Evolutionary conservation across 1,140 invertebrate genomes (phyloP).

Genomic region (Philotrypesis tridentata): DNA sequence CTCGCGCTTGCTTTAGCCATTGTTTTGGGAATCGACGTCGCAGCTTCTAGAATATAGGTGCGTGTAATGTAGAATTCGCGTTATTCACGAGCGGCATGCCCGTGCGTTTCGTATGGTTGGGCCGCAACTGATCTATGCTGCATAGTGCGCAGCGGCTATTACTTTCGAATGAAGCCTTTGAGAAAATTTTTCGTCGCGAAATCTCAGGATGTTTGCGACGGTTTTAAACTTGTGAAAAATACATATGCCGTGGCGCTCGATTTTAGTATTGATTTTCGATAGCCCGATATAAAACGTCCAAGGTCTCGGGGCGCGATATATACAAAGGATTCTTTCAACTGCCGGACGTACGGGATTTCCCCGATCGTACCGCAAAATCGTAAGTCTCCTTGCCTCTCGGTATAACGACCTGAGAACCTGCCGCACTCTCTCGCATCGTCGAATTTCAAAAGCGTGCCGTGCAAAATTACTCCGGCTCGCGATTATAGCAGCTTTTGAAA

Average conservation of each 20-base stretch:
- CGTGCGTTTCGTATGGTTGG: neutral
- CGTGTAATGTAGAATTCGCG: slow-evolving; percentile 30
- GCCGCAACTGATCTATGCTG: neutral
- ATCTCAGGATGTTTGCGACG: neutral
- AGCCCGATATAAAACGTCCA: neutral
- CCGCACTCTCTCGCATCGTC: slow-evolving; percentile 13
- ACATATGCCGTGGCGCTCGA: slow-evolving; percentile 2
- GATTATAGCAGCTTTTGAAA: slow-evolving; percentile 4
- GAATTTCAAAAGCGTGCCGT: slow-evolving; percentile 3
- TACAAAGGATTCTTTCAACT: slow-evolving; percentile 24
- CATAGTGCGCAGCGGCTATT: slow-evolving; percentile 32
- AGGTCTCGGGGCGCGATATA: neutral
- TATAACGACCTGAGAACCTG: neutral
- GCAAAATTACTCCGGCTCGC: neutral
- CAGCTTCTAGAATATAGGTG: slow-evolving; percentile 4
- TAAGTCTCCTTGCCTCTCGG: neutral
- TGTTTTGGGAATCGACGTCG: slow-evolving; percentile 60
- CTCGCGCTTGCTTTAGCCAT: slow-evolving; percentile 50
- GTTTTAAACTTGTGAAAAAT: slow-evolving; percentile 17
- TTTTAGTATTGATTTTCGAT: slow-evolving; percentile 33
- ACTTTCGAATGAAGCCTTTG: neutral
- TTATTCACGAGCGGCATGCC: slow-evolving; percentile 13
- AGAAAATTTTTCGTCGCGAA: neutral
- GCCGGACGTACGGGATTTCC: slow-evolving; percentile 5
- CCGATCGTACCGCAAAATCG: neutral